Evolutionary conservation across 2,797 vertebrate species (phyloP), one percentile per base, ranked within the genome.

Genomic region (Botia kubotai): DNA sequence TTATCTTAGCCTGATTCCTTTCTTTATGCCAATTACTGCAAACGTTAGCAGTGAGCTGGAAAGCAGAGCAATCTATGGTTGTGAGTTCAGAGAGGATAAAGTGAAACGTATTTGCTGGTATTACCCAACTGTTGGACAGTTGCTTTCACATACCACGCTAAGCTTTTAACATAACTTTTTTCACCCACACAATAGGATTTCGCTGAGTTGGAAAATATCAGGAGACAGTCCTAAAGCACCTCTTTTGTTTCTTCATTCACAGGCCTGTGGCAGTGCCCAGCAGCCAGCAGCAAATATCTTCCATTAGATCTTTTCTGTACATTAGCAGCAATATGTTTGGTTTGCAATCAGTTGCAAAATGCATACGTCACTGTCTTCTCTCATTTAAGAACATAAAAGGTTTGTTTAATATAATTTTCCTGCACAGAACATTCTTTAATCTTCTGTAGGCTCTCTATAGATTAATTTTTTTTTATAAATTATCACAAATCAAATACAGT

Each of bases 191-290:
- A 96, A 96, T 94, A 89, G 94, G 91, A 94, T 95, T 96, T 95
- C 93, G 94, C 94, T 95, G 96, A 96, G 94, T 94, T 95, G 94
- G 93, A 96, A 96, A 96, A 95, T 95, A 93, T 92, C 93, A 95
- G 95, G 94, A 95, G 95, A 95, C 95, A 95, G 94, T 94, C 95
- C 94, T 93, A 95, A 94, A 95, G 93, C 94, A 90, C 90, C 90
- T 89, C 93, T 90, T 96, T 95, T 95, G 95, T 96, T 94, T 89
- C 88, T 89, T 88, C 88, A 89, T 93, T 90, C 89, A 89, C 52
- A 85, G 85, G 79, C 88, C 77, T 60, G 73, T 84, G 82, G 72
- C 81, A 82, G 83, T 86, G 89, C 84, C 82, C 85, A 82, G 71
- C 67, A 81, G 86, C 88, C 91, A 89, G 88, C 89, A 82, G 89